Conservation (phyloP, 2,113 vertebrate genomes). For the Dolichallabes microphthalmus region DNA sequence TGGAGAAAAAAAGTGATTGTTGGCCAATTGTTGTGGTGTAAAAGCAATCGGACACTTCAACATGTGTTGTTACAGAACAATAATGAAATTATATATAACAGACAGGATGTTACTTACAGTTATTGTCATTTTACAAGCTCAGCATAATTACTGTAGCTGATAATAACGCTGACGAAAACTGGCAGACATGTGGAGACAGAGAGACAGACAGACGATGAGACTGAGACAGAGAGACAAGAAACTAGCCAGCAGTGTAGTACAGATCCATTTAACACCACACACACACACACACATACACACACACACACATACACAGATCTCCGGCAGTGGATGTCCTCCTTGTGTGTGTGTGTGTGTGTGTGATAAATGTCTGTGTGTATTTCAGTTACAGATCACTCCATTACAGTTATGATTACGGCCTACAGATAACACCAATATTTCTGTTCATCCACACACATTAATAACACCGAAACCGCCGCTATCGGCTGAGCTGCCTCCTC, state of each 20-base stretch:
- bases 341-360: constrained; percentile 4
- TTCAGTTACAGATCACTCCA: constrained; percentile 48
- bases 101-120: not conserved
- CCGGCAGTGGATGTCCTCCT: not conserved
- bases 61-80: not conserved
- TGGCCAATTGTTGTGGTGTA: not conserved
- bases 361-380: constrained; percentile 52
- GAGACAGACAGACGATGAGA: not conserved
- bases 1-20: not conserved
- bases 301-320: not conserved
- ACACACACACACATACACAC: constrained; percentile 17
- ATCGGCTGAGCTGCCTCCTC: constrained; percentile 28
- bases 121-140: not conserved
- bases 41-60: not conserved
- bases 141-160: not conserved
- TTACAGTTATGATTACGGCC: constrained; percentile 48
- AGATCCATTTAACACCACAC: constrained; percentile 27
- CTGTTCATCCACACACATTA: constrained; percentile 52
- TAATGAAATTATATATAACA: not conserved
- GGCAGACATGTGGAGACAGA: not conserved
- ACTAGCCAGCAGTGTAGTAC: not conserved
- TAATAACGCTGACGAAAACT: not conserved
- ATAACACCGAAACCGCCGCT: constrained; percentile 43
- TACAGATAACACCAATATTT: constrained; percentile 57
- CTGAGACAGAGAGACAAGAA: not conserved